Percentiles rank a stretch among this genome's conserved stretches.
These are phyloP conservation scores for Idris sp. DNA, from an alignment of 1,140 invertebrate species.

Conservation along the genomic window DNA sequence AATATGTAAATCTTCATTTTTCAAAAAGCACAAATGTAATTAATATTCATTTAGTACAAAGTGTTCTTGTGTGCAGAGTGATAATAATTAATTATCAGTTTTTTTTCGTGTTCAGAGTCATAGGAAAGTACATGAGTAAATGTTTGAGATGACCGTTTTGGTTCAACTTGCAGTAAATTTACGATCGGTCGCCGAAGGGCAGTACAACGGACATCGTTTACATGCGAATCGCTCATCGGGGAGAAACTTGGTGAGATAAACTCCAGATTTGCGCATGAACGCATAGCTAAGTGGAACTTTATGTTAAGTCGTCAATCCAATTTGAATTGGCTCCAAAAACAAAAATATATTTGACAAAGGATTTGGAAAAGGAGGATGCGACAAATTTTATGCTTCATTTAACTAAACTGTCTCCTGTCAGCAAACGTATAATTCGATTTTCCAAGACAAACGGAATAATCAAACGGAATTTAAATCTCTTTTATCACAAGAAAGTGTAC, in stretches of 20 bases:
- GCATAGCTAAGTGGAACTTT: slow-evolving; percentile 58
- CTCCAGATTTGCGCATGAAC: slow-evolving; percentile 55
- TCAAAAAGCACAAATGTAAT: too few species aligned
- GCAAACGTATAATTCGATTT: background rate
- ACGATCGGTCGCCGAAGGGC: slow-evolving; percentile 65
- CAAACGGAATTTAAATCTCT: too few species aligned
- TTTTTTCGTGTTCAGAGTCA: too few species aligned
- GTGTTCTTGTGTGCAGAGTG: too few species aligned
- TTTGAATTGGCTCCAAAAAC: slow-evolving; percentile 25
- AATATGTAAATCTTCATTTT: too few species aligned
- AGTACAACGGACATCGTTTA: slow-evolving; percentile 66
- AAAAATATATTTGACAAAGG: slow-evolving; percentile 28
- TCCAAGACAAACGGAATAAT: too few species aligned
- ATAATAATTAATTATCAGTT: too few species aligned
- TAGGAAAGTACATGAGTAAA: slow-evolving; percentile 28
- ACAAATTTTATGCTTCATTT: slow-evolving; percentile 52
- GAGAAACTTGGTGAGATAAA: slow-evolving; percentile 57
- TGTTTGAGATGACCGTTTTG: slow-evolving; percentile 52
- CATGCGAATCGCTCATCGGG: slow-evolving; percentile 67
- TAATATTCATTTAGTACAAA: too few species aligned
- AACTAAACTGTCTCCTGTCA: slow-evolving; percentile 6
- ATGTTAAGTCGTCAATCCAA: slow-evolving; percentile 64
- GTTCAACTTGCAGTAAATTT: slow-evolving; percentile 58
- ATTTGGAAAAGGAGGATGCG: slow-evolving; percentile 14
- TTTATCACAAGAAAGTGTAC: too few species aligned